Base-by-base conservation (phyloP, 2,113 vertebrate genomes). In the Himantopus leucocephalus region DNA sequence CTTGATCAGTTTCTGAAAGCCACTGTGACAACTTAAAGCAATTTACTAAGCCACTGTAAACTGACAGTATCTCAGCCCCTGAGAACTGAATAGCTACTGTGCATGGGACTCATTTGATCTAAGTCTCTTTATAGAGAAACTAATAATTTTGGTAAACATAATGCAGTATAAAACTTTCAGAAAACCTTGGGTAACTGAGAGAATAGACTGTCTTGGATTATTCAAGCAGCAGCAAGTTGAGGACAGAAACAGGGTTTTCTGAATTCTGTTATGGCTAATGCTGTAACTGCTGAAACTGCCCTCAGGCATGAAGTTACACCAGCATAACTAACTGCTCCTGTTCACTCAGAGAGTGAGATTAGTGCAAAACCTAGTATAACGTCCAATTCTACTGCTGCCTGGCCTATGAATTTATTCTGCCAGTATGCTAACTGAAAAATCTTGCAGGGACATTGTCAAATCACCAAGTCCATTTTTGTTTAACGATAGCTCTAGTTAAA, bases 81-180 rank as follows among this genome's bases (percentile, higher is more conserved):
- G 20, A 48, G 35, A 88, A 55, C 43, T 12, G 23, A 70, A 4
- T 3, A 80, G 78, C 8, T 62, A 34, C 55, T 35, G 13, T 35
- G 35, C 14, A 21, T 3, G 9, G 37, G 26, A 52, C 64, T 79
- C 1, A 0, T 59, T 3, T 76, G 23, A 8, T 6, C 1, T 1
- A 17, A 63, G 21, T 13, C 18, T 64, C 24, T 45, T 56, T 24
- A 58, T 1, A 74, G 37, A 77, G 11, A 80, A 68, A 62, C 19
- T 12, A 55, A 8, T 45, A 24, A 13, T 71, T 94, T 35, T 47
- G 20, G 23, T 78, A 77, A 84, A 59, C 24, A 30, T 16, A 71
- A 84, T 32, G 88, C 29, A 55, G 14, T 10, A 62, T 5, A 47
- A 83, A 75, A 41, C 60, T 55, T 87, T 22, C 66, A 73, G 32